phyloP scores from a whole-genome alignment of 2,797 vertebrate genomes.

The Craterocephalus amniculus region DNA sequence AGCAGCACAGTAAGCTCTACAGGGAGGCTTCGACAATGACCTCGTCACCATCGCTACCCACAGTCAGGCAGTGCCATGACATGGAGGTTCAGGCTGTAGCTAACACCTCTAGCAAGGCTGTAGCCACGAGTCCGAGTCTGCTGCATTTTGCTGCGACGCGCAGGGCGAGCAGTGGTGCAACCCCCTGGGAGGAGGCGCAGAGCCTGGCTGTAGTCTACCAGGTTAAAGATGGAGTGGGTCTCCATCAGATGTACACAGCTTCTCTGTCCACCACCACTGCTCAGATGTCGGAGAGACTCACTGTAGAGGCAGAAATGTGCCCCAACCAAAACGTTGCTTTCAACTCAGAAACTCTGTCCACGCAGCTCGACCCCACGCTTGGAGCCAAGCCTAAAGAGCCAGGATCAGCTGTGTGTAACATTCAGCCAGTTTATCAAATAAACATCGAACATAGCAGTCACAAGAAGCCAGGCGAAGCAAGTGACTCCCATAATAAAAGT shows the following conservation, averaged over 20 bases:
- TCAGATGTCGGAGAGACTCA: conserved; percentile 62
- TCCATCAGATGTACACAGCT: conserved; percentile 53
- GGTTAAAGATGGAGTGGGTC: conserved; percentile 43
- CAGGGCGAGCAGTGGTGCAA: conserved; percentile 49
- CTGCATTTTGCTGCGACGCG: conserved; percentile 73
- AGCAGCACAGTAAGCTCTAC: conserved; percentile 76
- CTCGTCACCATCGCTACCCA: conserved; percentile 61
- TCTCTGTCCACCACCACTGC: conserved; percentile 26
- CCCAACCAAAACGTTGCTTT: conserved; percentile 55
- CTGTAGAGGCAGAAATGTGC: conserved; percentile 71
- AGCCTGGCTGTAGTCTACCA: conserved; percentile 83
- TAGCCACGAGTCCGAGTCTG: conserved; percentile 93
- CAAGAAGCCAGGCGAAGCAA: conserved; percentile 49
- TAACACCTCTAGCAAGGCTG: conserved; percentile 84
- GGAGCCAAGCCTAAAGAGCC: conserved; percentile 70
- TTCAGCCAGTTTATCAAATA: conserved; percentile 82
- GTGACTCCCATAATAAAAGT: conserved; percentile 34
- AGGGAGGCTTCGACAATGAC: conserved; percentile 94
- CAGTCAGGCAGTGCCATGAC: conserved; percentile 79
- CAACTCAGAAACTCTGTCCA: conserved; percentile 47
- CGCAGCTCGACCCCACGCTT: conserved; percentile 57
- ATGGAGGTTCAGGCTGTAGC: conserved; percentile 94
- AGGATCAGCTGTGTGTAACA: conserved; percentile 65
- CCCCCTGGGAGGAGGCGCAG: conserved; percentile 76
- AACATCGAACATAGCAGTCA: conserved; percentile 70